A percentile compares a stretch with the other conserved stretches of the same genome.
Conservation (phyloP, 2,888 invertebrate species). For the Amphipoea lucens region DNA sequence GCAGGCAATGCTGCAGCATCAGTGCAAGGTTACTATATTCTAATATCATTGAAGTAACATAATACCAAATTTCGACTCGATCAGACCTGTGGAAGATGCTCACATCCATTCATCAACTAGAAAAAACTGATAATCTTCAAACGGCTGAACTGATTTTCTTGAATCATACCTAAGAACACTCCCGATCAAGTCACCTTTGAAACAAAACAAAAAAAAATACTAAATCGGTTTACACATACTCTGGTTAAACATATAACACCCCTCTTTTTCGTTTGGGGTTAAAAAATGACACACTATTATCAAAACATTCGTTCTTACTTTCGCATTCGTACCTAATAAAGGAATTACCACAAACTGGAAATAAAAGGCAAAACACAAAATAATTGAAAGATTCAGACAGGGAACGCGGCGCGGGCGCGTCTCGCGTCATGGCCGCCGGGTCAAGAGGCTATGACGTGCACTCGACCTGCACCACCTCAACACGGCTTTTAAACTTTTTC, state of each 20-base stretch:
- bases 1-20: neutral
- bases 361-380: slow-evolving; percentile 40
- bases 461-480: slow-evolving; percentile 84
- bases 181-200: no score
- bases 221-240: neutral
- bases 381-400: slow-evolving; percentile 68
- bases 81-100: neutral
- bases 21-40: neutral
- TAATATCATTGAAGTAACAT: no score
- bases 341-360: neutral
- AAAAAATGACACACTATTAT: neutral
- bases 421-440: slow-evolving; percentile 70
- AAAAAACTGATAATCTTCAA: no score
- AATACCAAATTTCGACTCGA: neutral
- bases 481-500: slow-evolving; percentile 85
- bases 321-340: neutral
- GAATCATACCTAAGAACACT: no score
- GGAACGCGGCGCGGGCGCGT: slow-evolving; percentile 50
- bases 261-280: neutral
- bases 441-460: slow-evolving; percentile 85
- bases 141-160: no score
- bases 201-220: no score
- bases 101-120: no score
- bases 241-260: neutral
- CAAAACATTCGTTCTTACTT: neutral